A percentile compares a stretch with the other conserved stretches of the same genome.
These are phyloP conservation scores for Coremacera marginata DNA, from an alignment of 2,888 invertebrate species.

Conservation along the genomic window DNA sequence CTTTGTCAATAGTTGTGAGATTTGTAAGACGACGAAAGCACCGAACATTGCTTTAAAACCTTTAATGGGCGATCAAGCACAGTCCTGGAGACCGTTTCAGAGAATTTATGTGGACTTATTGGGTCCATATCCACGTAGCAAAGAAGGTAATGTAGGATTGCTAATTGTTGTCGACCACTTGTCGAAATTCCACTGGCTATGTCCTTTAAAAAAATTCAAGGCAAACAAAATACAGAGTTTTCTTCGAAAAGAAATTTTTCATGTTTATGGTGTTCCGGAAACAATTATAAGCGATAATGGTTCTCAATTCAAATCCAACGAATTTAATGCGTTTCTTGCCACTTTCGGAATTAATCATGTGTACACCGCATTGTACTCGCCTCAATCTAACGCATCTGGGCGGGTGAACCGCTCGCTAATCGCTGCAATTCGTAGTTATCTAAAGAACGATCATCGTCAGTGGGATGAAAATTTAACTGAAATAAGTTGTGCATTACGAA, in stretches of 20 bases:
- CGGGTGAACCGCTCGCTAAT: slow-evolving; percentile 56
- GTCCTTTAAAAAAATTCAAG: slow-evolving; percentile 1
- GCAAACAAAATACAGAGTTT: neutral
- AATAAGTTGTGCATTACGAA: slow-evolving; percentile 38
- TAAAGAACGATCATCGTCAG: slow-evolving; percentile 41
- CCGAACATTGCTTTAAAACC: too few relatives aligned
- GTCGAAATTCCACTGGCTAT: neutral
- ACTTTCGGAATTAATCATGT: neutral
- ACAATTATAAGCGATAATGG: neutral
- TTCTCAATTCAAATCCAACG: neutral
- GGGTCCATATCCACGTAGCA: too few relatives aligned
- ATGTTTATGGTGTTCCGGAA: slow-evolving; percentile 17
- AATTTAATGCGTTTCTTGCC: neutral
- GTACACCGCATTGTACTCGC: neutral
- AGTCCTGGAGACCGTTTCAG: too few relatives aligned
- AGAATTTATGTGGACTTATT: too few relatives aligned
- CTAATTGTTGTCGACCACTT: neutral
- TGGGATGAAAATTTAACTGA: slow-evolving; percentile 39
- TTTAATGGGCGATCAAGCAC: too few relatives aligned
- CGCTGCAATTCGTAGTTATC: slow-evolving; percentile 50
- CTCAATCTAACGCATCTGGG: slow-evolving; percentile 60
- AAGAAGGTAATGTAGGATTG: neutral
- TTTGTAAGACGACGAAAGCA: too few relatives aligned
- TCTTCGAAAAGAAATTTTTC: slow-evolving; percentile 40
- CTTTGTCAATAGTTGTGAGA: too few relatives aligned